These are phyloP conservation scores for cattle (Bos taurus) DNA, from an alignment of 2,113 vertebrate genomes.

Conservation along the genomic window DNA sequence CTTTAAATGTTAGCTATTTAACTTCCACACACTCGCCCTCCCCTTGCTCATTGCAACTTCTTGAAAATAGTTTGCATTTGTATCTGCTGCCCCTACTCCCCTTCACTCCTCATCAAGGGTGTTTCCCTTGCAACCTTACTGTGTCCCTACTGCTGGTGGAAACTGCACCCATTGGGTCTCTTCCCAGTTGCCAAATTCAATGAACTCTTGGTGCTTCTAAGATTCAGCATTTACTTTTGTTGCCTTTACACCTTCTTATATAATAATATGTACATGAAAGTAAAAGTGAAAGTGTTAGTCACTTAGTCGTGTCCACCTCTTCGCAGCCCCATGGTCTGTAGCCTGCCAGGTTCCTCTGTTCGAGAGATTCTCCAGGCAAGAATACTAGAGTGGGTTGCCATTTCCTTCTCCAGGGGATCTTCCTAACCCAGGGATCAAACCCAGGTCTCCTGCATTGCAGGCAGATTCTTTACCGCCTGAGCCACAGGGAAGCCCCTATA, in stretches of 20 bases:
- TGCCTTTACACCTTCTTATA: neutral
- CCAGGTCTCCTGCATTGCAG: neutral
- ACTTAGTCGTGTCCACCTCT: neutral
- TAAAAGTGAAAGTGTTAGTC: neutral
- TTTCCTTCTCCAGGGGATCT: neutral
- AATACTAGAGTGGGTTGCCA: neutral
- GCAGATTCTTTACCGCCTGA: neutral
- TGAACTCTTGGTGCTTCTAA: neutral
- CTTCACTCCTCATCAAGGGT: neutral
- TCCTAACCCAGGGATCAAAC: neutral
- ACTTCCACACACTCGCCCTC: neutral
- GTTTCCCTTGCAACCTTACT: neutral
- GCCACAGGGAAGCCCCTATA: neutral
- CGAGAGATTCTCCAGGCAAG: neutral
- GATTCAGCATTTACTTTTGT: neutral
- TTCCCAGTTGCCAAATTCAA: neutral
- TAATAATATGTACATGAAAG: neutral
- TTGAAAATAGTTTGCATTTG: neutral
- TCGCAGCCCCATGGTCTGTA: fast-evolving
- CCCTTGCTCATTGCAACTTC: neutral
- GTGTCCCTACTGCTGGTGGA: neutral
- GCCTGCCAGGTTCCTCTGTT: neutral
- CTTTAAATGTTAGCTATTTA: neutral
- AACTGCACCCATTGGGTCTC: neutral
- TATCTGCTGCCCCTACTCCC: neutral